Evolutionary conservation across 2,888 invertebrate genomes (phyloP).

Genomic region (Odontothrips loti): DNA sequence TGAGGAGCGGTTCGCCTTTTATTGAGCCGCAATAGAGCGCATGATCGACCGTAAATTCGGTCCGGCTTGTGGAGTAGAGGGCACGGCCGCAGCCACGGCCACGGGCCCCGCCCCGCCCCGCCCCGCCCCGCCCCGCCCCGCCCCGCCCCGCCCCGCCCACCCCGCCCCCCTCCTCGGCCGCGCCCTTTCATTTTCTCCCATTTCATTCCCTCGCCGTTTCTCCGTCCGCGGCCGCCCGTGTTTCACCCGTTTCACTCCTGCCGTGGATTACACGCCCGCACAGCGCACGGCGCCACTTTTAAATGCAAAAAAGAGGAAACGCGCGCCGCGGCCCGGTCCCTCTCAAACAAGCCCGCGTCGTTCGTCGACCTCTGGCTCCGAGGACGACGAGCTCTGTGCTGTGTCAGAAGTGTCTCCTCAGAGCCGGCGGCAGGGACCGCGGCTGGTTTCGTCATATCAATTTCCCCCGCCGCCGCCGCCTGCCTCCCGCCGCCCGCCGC

Average conservation of each 20-base stretch:
- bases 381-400: neutral
- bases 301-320: no score
- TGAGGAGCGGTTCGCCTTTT: neutral
- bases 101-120: neutral
- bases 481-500: neutral
- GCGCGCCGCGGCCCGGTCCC: no score
- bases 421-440: no score
- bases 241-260: no score
- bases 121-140: neutral
- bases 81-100: neutral
- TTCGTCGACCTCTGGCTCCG: neutral
- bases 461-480: neutral
- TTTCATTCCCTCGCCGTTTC: no score
- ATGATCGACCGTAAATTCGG: constrained; percentile 20
- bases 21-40: constrained; percentile 16
- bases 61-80: neutral
- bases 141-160: neutral
- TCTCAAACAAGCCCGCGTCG: no score
- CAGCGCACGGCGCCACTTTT: no score
- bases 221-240: no score
- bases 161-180: neutral
- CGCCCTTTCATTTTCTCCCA: no score
- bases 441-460: neutral
- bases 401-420: neutral
- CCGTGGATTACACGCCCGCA: no score